Evolutionary conservation across 2,888 invertebrate species (phyloP).

Genomic region (Drosophila prostipennis): DNA sequence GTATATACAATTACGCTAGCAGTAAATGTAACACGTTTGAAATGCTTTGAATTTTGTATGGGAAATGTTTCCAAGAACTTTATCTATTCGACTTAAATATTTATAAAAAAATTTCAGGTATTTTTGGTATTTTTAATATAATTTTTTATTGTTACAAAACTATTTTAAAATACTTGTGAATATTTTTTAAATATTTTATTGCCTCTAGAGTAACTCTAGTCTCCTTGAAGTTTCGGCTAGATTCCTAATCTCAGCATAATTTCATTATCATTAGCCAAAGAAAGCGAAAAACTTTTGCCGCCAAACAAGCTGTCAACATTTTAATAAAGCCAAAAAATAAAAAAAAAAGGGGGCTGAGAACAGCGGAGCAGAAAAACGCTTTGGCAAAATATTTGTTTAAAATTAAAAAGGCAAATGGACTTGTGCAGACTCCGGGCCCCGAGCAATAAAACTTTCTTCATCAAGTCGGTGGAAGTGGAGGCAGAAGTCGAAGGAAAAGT

Average conservation of each 20-base stretch:
- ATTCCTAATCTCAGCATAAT: constrained; percentile 32
- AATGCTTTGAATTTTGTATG: not conserved
- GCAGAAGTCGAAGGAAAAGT: not conserved
- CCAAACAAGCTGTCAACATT: constrained; percentile 72
- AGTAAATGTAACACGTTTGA: not conserved
- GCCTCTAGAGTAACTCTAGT: too few species aligned
- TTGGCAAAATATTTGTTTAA: constrained; percentile 63
- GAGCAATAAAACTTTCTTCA: constrained; percentile 78
- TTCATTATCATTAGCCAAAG: constrained; percentile 38
- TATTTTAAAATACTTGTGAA: not conserved
- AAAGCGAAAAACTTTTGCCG: constrained; percentile 37
- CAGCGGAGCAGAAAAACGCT: constrained; percentile 34
- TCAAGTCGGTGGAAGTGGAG: constrained; percentile 43
- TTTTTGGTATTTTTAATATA: too few species aligned
- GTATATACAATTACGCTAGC: constrained; percentile 8
- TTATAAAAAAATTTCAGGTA: too few species aligned
- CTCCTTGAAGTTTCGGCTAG: not conserved
- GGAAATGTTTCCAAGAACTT: not conserved
- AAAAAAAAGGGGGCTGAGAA: constrained; percentile 5
- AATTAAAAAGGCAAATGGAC: constrained; percentile 65
- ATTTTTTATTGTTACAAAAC: too few species aligned
- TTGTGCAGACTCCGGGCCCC: constrained; percentile 17
- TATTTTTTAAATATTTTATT: not conserved
- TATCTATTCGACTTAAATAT: too few species aligned
- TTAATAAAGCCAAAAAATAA: constrained; percentile 53